These are phyloP conservation scores for Scaptomyza flava DNA, from an alignment of 2,888 invertebrate species.

Conservation along the genomic window DNA sequence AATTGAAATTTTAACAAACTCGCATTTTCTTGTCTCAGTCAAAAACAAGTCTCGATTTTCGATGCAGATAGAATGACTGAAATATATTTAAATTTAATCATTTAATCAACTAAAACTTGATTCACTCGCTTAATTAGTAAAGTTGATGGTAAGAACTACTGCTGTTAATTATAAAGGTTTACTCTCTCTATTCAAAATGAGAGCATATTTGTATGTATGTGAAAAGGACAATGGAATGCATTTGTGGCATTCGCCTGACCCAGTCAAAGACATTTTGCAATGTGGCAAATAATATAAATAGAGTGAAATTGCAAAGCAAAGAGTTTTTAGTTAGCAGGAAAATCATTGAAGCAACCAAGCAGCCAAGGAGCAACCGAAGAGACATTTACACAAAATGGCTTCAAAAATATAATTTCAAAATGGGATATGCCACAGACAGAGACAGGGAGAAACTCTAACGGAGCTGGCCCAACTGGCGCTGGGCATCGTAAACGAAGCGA, in stretches of 20 bases:
- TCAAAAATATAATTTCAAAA: slow-evolving; percentile 76
- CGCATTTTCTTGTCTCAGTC: not conserved
- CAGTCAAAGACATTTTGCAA: slow-evolving; percentile 60
- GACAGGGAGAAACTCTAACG: slow-evolving; percentile 7
- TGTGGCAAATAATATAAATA: slow-evolving; percentile 78
- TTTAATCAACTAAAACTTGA: slow-evolving; percentile 14
- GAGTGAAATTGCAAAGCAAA: slow-evolving; percentile 76
- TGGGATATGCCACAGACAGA: slow-evolving; percentile 54
- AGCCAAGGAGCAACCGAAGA: slow-evolving; percentile 41
- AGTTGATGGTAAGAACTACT: slow-evolving; percentile 1
- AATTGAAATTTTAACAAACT: too few species aligned
- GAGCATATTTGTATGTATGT: slow-evolving; percentile 8
- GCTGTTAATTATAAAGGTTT: slow-evolving; percentile 20
- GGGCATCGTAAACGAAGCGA: slow-evolving; percentile 73
- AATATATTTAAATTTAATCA: slow-evolving; percentile 20
- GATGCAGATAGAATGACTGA: slow-evolving; percentile 29
- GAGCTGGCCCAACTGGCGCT: slow-evolving; percentile 27
- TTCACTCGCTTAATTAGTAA: slow-evolving; percentile 49
- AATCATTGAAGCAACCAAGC: slow-evolving; percentile 54
- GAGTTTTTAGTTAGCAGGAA: slow-evolving; percentile 73
- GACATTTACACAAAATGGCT: slow-evolving; percentile 68
- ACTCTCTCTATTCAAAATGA: slow-evolving; percentile 23
- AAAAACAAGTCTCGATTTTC: not conserved
- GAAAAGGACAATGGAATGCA: slow-evolving; percentile 53
- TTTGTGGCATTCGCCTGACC: slow-evolving; percentile 47